Percentiles rank a stretch among this genome's conserved stretches.
These are phyloP conservation scores for Dicrostonyx torquatus DNA, from an alignment of 2,797 vertebrate genomes.

Conservation along the genomic window DNA sequence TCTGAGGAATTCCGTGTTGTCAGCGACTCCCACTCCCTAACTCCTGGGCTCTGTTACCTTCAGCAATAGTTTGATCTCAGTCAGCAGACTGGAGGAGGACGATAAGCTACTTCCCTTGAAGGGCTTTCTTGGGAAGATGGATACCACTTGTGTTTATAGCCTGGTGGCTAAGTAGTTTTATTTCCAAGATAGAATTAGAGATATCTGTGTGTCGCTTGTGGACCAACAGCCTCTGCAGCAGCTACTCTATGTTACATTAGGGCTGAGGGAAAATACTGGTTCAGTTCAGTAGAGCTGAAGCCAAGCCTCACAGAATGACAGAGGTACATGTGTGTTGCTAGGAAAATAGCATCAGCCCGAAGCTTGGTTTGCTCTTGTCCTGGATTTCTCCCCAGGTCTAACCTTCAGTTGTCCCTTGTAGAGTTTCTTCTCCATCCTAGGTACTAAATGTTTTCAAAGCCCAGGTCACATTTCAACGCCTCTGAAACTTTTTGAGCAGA, in stretches of 20 bases:
- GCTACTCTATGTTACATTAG: background rate
- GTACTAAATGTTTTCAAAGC: background rate
- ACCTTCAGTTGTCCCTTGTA: background rate
- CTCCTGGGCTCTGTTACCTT: background rate
- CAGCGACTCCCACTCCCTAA: background rate
- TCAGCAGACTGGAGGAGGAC: background rate
- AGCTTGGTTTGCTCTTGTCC: background rate
- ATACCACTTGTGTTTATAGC: constrained; percentile 2
- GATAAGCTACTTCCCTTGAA: background rate
- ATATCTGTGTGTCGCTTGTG: background rate
- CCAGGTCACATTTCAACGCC: background rate
- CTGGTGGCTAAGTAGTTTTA: background rate
- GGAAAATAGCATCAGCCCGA: background rate
- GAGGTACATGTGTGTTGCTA: background rate
- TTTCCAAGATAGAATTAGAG: background rate
- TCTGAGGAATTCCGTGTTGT: background rate
- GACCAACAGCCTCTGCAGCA: background rate
- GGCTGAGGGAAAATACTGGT: background rate
- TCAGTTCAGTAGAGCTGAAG: background rate
- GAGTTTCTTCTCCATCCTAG: background rate
- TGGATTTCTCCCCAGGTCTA: background rate
- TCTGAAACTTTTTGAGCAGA: background rate
- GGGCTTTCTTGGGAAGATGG: background rate
- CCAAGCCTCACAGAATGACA: background rate
- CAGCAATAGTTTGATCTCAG: background rate